A percentile compares a stretch with the other conserved stretches of the same genome.
Conservation (phyloP, 2,888 invertebrate genomes). For the Saturnia japonica region DNA sequence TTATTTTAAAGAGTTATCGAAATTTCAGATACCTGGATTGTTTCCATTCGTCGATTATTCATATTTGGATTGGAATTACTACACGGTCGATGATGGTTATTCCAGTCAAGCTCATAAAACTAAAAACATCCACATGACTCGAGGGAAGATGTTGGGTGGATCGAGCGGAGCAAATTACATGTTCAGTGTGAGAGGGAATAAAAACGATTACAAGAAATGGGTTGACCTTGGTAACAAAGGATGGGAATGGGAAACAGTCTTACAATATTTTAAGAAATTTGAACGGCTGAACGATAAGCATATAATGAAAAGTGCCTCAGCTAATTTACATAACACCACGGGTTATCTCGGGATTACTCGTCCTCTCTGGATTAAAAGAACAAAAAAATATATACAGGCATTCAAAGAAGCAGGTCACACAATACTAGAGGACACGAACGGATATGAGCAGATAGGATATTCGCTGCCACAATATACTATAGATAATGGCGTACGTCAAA, state of each 20-base stretch:
- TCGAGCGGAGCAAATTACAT: conserved; percentile 84
- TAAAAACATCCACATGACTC: conserved; percentile 60
- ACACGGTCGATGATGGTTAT: conserved; percentile 44
- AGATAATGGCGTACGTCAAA: conserved; percentile 44
- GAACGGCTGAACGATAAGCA: conserved; percentile 38
- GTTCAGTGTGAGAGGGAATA: conserved; percentile 84
- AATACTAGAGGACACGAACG: conserved; percentile 47
- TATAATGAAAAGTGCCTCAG: conserved; percentile 45
- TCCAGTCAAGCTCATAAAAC: conserved; percentile 34
- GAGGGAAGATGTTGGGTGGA: conserved; percentile 85
- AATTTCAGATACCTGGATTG: conserved; percentile 41
- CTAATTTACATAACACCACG: conserved; percentile 44
- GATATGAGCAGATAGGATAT: conserved; percentile 50
- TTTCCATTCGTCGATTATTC: conserved; percentile 30
- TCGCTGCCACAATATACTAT: conserved; percentile 41
- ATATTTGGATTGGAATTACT: conserved; percentile 84
- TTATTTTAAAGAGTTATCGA: not conserved
- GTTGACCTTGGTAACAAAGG: conserved; percentile 80
- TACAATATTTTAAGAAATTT: conserved; percentile 22
- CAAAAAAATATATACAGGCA: conserved; percentile 48
- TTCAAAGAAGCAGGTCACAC: conserved; percentile 44
- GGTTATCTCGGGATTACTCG: conserved; percentile 47
- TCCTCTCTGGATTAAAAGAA: conserved; percentile 46
- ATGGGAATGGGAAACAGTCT: conserved; percentile 46
- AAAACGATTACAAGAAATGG: conserved; percentile 85